phyloP scores from a whole-genome alignment of 2,113 vertebrate genomes.

The Speoplatyrhinus poulsoni region DNA sequence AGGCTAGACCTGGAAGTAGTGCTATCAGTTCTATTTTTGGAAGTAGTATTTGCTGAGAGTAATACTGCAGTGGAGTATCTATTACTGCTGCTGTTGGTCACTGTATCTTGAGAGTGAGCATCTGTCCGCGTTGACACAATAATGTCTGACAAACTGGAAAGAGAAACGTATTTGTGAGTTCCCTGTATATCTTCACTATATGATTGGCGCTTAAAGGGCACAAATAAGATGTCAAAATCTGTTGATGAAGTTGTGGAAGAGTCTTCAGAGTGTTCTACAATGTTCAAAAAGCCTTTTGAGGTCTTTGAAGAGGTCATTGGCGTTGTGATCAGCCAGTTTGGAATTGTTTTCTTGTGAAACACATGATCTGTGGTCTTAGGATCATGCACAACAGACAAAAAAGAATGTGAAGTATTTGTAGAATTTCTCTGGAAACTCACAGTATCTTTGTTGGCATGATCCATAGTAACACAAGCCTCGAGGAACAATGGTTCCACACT shows the following conservation, averaged over 20 bases:
- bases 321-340: constrained; percentile 18
- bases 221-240: constrained; percentile 13
- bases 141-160: constrained; percentile 32
- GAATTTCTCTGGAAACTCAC: constrained; percentile 14
- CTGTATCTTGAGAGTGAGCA: constrained; percentile 20
- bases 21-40: constrained; percentile 31
- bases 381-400: constrained; percentile 26
- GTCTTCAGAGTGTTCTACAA: constrained; percentile 25
- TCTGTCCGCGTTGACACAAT: constrained; percentile 11
- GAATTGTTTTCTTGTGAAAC: constrained; percentile 24
- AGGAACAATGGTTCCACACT: constrained; percentile 5
- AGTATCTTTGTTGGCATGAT: constrained; percentile 1
- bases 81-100: constrained; percentile 14
- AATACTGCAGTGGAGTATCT: constrained; percentile 31
- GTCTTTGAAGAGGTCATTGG: constrained; percentile 27
- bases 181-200: background rate
- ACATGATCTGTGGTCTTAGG: constrained; percentile 20
- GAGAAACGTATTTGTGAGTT: background rate
- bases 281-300: constrained; percentile 21
- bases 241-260: background rate
- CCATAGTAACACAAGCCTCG: background rate
- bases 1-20: constrained; percentile 66
- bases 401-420: constrained; percentile 10
- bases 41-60: constrained; percentile 33
- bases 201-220: constrained; percentile 18